Evolutionary conservation across 2,888 invertebrate species (phyloP), one percentile per base, ranked within the genome.

Genomic region (Lymantria monacha): DNA sequence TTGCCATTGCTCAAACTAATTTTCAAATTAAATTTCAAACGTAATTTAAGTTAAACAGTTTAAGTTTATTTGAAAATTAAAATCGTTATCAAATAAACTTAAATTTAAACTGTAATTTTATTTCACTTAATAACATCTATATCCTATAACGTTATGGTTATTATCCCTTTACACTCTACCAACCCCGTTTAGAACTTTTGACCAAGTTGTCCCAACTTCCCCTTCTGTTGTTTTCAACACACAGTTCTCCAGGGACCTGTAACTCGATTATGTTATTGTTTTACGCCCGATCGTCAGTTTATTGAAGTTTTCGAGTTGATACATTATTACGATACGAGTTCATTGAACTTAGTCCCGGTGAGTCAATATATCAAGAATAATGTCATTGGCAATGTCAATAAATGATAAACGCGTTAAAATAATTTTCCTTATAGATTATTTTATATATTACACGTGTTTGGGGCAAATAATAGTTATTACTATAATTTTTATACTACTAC

Each of bases 251-350:
- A 48, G 56, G 60, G 68, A 50, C 48, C 31, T 55, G 62, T 76
- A 71, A 79, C 70, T 76, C 69, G 69, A 76, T 79, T 76, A 74
- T 60, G 66, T 71, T 72, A 74, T 77, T 76, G 76, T 72, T 72
- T 73, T 72, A 74, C 62, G 63, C 58, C 38, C 51, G 42, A 53
- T 48, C 51, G 42, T 52, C 54, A 53, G 55, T 54, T 58, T 62
- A 50, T 48, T 56, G 56, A 53, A 47, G 42, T 31, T 47, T 49
- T 59, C 44, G 12, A 37, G 49, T 42, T 42, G 14, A 42, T 41
- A 49, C 38, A 42, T 48, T 48, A 30, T 43, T 44, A 14, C 44
- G 2, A 36, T 36, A 42, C 31, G 48, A 38, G 48, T 37, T 48
- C 44, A 44, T 44, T 48, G 43, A 48, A 48, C 48, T 44, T 47